Evolutionary conservation across 2,888 invertebrate genomes (phyloP), one percentile per base, ranked within the genome.

Genomic region (Macrophya alboannulata): DNA sequence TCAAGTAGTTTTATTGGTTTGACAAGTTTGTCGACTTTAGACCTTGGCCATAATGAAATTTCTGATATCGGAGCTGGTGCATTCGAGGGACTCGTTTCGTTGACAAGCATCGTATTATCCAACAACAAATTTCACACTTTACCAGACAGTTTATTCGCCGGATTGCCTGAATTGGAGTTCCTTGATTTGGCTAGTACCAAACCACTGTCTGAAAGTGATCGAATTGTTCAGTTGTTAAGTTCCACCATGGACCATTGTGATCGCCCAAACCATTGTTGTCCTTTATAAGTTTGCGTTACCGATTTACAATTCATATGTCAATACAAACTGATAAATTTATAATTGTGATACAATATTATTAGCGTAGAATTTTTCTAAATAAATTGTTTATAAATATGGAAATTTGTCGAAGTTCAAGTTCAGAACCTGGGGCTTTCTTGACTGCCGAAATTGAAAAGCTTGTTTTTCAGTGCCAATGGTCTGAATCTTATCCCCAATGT

Each of bases 51-150:
- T 25, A 76, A 76, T 25, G 45, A 40, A 45, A 76, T 76, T n/a
- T 76, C 76, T 31, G 21, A n/a, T 48, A 48, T 76, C 43, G 5
- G 17, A n/a, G 5, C 76, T 43, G 76, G 76, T 21, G 45, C 45
- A 45, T 76, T 76, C 45, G n/a, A 76, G 17, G 76, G 76, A 48
- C 76, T 76, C n/a, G 5, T 10, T 10, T n/a, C 43, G 15, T 10
- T 76, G 76, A 21, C 12, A 48, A 15, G 8, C 43, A 43, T 76
- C 10, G 12, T 9, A 43, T 21, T 76, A 15, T 31, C 15, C 48
- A 1, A 45, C 45, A 76, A 76, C 25, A 76, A 76, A 76, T 43
- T 76, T 71, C 71, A n/a, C 45, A 45, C 76, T 4, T 37, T 76
- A 45, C 48, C 76, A 4, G 21, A 17, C 25, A 45, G 15, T 76